Evolutionary conservation across 2,797 vertebrate species (phyloP).

Genomic region (Chiloscyllium punctatum): DNA sequence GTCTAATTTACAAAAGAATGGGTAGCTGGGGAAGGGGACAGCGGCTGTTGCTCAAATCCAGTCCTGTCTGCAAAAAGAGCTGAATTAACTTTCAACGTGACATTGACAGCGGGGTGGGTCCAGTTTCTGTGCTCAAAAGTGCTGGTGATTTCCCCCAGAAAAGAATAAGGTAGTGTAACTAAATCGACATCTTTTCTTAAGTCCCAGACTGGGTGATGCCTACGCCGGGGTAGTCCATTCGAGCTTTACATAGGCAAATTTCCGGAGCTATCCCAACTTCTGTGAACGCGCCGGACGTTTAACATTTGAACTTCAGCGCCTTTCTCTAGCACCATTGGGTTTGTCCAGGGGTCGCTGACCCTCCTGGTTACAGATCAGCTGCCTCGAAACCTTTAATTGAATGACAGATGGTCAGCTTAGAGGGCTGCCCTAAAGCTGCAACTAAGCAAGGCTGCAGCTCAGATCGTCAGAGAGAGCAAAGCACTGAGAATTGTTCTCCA

Average conservation of each 20-base stretch:
- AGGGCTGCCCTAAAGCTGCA: constrained; percentile 54
- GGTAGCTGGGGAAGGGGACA: too few relatives aligned
- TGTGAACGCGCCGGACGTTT: constrained; percentile 59
- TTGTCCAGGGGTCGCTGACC: constrained; percentile 70
- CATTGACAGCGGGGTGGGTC: not conserved
- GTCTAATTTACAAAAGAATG: not conserved
- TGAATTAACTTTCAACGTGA: not conserved
- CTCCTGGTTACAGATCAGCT: constrained; percentile 62
- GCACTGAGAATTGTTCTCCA: not conserved
- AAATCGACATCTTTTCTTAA: not conserved
- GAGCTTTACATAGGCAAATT: constrained; percentile 33
- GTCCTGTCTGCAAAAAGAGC: not conserved
- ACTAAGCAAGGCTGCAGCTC: constrained; percentile 38
- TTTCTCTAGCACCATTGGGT: constrained; percentile 58
- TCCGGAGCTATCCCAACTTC: not conserved
- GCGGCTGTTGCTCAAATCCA: not conserved
- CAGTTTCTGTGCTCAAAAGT: not conserved
- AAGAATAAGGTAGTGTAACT: not conserved
- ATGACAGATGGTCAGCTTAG: constrained; percentile 73
- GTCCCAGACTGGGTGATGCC: not conserved
- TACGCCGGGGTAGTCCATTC: not conserved
- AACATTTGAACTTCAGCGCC: constrained; percentile 65
- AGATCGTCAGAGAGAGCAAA: constrained; percentile 4
- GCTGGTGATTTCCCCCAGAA: not conserved
- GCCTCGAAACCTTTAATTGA: constrained; percentile 68